Evolutionary conservation across 2,888 invertebrate genomes (phyloP).

Genomic region (Troides oblongomaculatus): DNA sequence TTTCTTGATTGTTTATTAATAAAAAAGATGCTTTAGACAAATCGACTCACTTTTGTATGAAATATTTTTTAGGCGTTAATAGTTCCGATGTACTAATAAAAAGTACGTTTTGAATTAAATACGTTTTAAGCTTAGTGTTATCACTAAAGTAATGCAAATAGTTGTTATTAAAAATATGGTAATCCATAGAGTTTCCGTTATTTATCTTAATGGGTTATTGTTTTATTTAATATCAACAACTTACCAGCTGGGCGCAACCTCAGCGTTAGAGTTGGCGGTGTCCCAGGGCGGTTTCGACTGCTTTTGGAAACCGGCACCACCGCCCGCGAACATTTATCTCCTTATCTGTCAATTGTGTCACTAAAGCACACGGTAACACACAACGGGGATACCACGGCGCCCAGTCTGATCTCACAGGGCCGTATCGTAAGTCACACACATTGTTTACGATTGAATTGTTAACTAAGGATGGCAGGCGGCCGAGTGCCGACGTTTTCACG

Average conservation of each 20-base stretch:
- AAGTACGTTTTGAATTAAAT: too few species aligned
- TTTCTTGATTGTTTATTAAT: too few species aligned
- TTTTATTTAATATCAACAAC: slow-evolving; percentile 33
- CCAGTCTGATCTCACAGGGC: slow-evolving; percentile 20
- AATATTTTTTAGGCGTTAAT: too few species aligned
- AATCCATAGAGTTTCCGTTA: background rate
- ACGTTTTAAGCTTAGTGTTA: background rate
- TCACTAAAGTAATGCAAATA: background rate
- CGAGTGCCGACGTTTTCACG: slow-evolving; percentile 37
- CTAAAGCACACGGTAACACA: slow-evolving; percentile 31
- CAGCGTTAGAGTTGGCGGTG: slow-evolving; percentile 46
- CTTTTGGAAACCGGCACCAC: slow-evolving; percentile 70
- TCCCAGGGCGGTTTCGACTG: slow-evolving; percentile 73
- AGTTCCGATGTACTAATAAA: too few species aligned
- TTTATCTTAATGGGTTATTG: background rate
- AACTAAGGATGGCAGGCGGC: slow-evolving; percentile 33
- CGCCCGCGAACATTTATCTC: slow-evolving; percentile 65
- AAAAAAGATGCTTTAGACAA: too few species aligned
- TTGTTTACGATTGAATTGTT: slow-evolving; percentile 39
- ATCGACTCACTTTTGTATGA: too few species aligned
- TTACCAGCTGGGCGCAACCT: slow-evolving; percentile 59
- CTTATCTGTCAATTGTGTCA: slow-evolving; percentile 31
- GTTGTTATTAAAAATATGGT: too few species aligned
- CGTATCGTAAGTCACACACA: slow-evolving; percentile 27
- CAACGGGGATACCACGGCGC: slow-evolving; percentile 15